These are phyloP conservation scores for Origma solitaria DNA, from an alignment of 2,113 vertebrate genomes.

Conservation along the genomic window DNA sequence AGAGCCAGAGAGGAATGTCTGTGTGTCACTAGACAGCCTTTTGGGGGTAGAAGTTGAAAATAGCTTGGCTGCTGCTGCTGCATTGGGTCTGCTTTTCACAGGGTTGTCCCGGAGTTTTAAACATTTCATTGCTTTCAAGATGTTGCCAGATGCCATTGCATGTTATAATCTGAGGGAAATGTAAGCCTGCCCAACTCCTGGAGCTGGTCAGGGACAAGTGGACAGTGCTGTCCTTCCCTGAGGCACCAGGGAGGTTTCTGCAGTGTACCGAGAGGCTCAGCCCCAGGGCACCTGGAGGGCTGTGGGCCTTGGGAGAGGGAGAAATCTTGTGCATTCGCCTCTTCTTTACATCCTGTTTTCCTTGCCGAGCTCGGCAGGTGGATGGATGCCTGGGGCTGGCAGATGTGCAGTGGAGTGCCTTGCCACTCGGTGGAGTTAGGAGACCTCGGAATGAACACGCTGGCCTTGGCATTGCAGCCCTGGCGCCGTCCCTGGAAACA, in stretches of 20 bases:
- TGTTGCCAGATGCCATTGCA: background rate
- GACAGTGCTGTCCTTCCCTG: background rate
- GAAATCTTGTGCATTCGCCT: background rate
- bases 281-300: background rate
- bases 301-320: background rate
- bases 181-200: background rate
- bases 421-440: slow-evolving; percentile 32
- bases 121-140: background rate
- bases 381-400: background rate
- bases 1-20: background rate
- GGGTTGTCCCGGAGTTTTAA: background rate
- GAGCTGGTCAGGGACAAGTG: background rate
- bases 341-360: fast-evolving
- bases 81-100: background rate
- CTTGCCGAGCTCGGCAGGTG: background rate
- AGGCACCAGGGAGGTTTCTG: background rate
- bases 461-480: fast-evolving
- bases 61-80: background rate
- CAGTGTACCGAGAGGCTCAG: background rate
- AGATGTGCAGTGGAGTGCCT: background rate
- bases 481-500: background rate
- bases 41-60: background rate
- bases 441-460: background rate
- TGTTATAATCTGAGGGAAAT: background rate
- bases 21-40: background rate